Evolutionary conservation across 92 coral and sea anemone genomes (phyloP).

Genomic region (Anthopleura xanthogrammica): DNA sequence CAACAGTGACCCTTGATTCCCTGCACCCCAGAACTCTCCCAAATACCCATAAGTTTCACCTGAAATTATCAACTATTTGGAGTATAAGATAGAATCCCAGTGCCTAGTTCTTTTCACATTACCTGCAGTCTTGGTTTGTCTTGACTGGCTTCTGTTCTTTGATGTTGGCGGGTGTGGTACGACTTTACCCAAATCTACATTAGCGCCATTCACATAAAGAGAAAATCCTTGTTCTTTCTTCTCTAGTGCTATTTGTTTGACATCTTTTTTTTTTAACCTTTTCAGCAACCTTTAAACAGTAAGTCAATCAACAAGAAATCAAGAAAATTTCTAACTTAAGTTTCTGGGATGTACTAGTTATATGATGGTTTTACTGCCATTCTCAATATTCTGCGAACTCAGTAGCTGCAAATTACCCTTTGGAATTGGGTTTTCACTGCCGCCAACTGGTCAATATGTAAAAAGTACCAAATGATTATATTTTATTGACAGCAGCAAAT

Average conservation of each 20-base stretch:
- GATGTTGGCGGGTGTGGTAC: conserved; percentile 51
- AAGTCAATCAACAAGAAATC: background rate
- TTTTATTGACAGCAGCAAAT: too few relatives aligned
- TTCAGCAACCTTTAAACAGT: conserved; percentile 58
- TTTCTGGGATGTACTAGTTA: background rate
- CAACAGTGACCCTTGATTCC: too few relatives aligned
- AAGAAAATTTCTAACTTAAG: too few relatives aligned
- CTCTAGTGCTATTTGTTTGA: conserved; percentile 85
- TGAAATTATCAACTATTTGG: too few relatives aligned
- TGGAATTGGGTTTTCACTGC: too few relatives aligned
- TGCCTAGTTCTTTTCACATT: conserved; percentile 11
- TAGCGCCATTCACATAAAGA: conserved; percentile 94
- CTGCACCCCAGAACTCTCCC: too few relatives aligned
- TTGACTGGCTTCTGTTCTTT: conserved; percentile 62
- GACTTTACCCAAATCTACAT: conserved; percentile 54
- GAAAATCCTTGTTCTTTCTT: conserved; percentile 96
- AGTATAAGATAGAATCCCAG: too few relatives aligned
- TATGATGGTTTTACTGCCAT: background rate
- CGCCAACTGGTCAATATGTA: too few relatives aligned
- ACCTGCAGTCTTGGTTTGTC: conserved; percentile 93
- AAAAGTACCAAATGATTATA: too few relatives aligned
- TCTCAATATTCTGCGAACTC: too few relatives aligned
- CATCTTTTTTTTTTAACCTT: conserved; percentile 81
- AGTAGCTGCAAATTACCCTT: too few relatives aligned
- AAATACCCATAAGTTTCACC: too few relatives aligned